Evolutionary conservation across 2,797 vertebrate genomes (phyloP).

Genomic region (Furcifer pardalis): DNA sequence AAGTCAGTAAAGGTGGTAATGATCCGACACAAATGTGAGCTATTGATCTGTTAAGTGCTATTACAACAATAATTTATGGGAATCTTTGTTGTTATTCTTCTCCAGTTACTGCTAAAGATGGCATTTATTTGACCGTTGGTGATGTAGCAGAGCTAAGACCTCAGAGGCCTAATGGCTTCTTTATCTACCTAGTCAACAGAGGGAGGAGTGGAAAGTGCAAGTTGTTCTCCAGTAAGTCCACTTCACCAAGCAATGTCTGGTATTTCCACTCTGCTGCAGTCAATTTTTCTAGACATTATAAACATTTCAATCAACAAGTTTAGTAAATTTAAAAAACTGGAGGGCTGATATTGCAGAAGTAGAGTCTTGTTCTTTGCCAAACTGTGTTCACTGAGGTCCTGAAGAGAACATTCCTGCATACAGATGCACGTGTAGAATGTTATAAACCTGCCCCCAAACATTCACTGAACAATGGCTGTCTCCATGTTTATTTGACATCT

Average conservation of each 20-base stretch:
- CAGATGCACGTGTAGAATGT: too few species aligned
- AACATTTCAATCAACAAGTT: not conserved
- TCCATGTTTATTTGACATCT: not conserved
- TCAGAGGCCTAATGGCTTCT: not conserved
- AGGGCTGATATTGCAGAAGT: not conserved
- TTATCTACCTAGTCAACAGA: not conserved
- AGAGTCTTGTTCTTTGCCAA: not conserved
- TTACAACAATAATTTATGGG: not conserved
- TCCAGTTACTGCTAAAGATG: not conserved
- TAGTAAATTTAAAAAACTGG: not conserved
- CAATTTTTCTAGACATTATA: not conserved
- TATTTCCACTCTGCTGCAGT: not conserved
- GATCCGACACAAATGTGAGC: not conserved
- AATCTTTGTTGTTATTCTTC: not conserved
- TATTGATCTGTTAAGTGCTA: constrained; percentile 13
- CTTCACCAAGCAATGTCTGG: not conserved
- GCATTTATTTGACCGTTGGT: not conserved
- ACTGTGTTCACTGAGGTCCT: not conserved
- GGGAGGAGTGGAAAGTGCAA: not conserved
- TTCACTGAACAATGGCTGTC: not conserved
- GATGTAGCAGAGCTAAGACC: not conserved
- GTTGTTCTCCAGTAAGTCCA: not conserved
- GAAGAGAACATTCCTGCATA: not conserved
- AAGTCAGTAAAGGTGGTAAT: constrained; percentile 10
- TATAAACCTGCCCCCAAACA: not conserved